phyloP scores from a whole-genome alignment of 2,113 vertebrate genomes.

The Neogobius melanostomus region DNA sequence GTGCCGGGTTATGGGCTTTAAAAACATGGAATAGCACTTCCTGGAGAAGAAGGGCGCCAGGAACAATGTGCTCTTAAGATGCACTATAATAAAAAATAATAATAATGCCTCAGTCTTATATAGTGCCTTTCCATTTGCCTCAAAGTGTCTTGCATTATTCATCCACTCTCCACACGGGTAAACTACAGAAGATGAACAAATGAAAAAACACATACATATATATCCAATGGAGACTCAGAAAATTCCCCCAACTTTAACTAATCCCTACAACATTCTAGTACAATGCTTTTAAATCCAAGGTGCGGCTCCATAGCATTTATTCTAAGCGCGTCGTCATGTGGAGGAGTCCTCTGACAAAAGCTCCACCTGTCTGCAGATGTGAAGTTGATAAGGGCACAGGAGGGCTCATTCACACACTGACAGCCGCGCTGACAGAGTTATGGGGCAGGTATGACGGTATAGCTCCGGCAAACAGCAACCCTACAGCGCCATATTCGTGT shows the following conservation, averaged over 20 bases:
- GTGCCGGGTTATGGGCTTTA: no score
- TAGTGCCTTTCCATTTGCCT: no score
- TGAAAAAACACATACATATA: neutral
- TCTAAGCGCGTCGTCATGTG: neutral
- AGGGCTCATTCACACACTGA: conserved; percentile 2
- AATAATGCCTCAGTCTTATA: no score
- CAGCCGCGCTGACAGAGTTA: conserved; percentile 39
- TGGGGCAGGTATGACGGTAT: conserved; percentile 20
- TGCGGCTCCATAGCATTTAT: neutral
- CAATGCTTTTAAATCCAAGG: neutral
- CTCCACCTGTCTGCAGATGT: neutral
- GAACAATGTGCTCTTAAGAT: no score
- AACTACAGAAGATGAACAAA: no score
- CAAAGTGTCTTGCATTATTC: no score
- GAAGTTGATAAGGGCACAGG: conserved; percentile 10
- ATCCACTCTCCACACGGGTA: no score
- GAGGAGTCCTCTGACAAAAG: conserved; percentile 8
- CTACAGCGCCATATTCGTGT: conserved; percentile 39
- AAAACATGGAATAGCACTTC: no score
- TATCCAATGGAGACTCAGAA: neutral
- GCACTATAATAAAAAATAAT: no score
- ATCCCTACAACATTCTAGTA: neutral
- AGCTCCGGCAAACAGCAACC: conserved; percentile 15
- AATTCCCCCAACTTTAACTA: neutral
- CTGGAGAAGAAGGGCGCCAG: no score